Conservation (phyloP, 92 coral and sea anemone species). For the Siderastrea radians region DNA sequence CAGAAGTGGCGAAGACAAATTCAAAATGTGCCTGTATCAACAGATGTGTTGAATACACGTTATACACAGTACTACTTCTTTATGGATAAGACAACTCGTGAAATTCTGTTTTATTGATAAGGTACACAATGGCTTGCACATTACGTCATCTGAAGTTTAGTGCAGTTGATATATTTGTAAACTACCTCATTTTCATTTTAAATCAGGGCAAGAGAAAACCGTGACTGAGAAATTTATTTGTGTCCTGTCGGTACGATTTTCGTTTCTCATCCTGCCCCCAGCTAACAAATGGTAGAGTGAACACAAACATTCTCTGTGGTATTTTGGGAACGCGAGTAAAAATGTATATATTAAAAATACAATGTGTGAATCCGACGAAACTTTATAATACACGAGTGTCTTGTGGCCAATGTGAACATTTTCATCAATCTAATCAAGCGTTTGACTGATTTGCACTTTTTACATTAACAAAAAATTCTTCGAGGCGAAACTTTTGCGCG, state of each 20-base stretch:
- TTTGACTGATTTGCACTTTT: neutral
- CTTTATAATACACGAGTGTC: neutral
- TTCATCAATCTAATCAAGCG: conserved; percentile 3
- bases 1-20: neutral
- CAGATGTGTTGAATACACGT: neutral
- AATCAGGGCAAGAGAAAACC: neutral
- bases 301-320: no score
- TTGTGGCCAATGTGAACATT: conserved; percentile 1
- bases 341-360: neutral
- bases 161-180: neutral
- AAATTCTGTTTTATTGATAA: neutral
- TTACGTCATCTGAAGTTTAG: neutral
- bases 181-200: neutral
- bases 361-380: neutral
- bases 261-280: neutral
- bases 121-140: neutral
- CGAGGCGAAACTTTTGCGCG: no score
- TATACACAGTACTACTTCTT: neutral
- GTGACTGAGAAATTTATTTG: neutral
- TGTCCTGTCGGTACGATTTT: neutral
- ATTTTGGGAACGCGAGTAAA: neutral
- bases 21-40: neutral
- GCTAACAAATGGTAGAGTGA: no score
- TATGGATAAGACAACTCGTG: neutral
- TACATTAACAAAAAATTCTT: neutral